Evolutionary conservation across 2,113 vertebrate species (phyloP).

Genomic region (Thalassarche chlororhynchos): DNA sequence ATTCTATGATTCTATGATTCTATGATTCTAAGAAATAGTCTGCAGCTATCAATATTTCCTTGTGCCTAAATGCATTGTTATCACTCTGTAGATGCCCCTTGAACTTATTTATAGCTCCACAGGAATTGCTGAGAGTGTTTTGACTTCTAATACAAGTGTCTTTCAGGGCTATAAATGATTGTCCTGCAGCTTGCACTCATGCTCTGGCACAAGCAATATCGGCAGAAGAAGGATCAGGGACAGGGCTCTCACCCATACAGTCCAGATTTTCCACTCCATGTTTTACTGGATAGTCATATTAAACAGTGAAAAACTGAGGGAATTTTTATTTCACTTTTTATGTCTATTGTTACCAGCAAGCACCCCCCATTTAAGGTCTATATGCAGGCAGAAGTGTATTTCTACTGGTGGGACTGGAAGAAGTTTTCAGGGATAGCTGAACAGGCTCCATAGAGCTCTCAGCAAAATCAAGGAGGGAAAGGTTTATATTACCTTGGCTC

Average conservation of each 20-base stretch:
- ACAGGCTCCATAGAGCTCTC: neutral
- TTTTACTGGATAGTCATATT: neutral
- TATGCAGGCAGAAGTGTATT: rapidly evolving
- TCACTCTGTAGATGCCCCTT: neutral
- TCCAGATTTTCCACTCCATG: neutral
- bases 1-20: too few relatives aligned
- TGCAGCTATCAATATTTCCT: slow-evolving; percentile 17
- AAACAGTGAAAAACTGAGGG: neutral
- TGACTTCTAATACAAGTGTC: neutral
- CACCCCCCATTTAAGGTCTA: neutral
- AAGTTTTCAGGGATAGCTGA: neutral
- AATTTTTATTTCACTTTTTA: neutral
- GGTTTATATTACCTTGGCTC: neutral
- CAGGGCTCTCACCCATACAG: neutral
- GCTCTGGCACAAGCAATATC: neutral
- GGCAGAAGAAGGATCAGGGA: neutral
- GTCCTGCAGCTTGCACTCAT: neutral
- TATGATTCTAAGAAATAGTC: too few relatives aligned
- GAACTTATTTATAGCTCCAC: neutral
- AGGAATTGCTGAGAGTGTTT: neutral
- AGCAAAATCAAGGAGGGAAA: neutral
- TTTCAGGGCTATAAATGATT: neutral
- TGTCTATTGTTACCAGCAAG: neutral
- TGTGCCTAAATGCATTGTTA: neutral
- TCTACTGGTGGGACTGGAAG: neutral